phyloP scores from a whole-genome alignment of 1,140 invertebrate genomes.

The Asbolus verrucosus region DNA sequence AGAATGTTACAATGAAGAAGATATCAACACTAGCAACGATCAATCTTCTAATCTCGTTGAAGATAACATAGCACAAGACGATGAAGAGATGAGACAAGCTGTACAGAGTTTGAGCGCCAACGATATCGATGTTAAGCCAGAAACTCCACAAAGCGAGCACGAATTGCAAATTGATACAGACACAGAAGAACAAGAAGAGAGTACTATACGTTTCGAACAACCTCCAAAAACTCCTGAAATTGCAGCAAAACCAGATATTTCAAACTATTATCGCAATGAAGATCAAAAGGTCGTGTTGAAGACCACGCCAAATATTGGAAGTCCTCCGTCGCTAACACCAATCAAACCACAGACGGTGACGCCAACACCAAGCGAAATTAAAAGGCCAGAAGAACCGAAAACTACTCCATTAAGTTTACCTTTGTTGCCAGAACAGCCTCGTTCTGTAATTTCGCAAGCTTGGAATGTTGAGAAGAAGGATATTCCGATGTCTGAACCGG shows the following conservation, averaged over 20 bases:
- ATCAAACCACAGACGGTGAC: slow-evolving; percentile 57
- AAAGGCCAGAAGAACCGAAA: slow-evolving; percentile 41
- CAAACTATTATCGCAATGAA: slow-evolving; percentile 53
- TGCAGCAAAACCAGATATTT: slow-evolving; percentile 66
- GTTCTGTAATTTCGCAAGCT: slow-evolving; percentile 66
- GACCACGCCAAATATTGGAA: slow-evolving; percentile 54
- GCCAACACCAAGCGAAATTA: slow-evolving; percentile 46
- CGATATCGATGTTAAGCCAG: slow-evolving; percentile 83
- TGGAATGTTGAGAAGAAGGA: slow-evolving; percentile 63
- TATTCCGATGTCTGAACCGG: slow-evolving; percentile 27
- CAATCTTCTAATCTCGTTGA: slow-evolving; percentile 66
- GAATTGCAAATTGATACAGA: slow-evolving; percentile 90
- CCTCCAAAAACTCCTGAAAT: slow-evolving; percentile 65
- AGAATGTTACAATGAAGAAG: slow-evolving; percentile 66
- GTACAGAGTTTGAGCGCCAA: slow-evolving; percentile 80
- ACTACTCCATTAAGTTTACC: slow-evolving; percentile 39
- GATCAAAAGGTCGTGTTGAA: slow-evolving; percentile 54
- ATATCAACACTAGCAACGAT: slow-evolving; percentile 61
- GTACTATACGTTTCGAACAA: slow-evolving; percentile 62
- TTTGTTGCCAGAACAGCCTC: slow-evolving; percentile 50
- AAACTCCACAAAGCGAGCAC: slow-evolving; percentile 85
- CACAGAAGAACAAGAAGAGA: slow-evolving; percentile 74
- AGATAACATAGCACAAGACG: slow-evolving; percentile 74
- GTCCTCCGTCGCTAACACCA: slow-evolving; percentile 62
- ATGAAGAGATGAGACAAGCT: slow-evolving; percentile 82